Evolutionary conservation across 2,888 invertebrate genomes (phyloP).

Genomic region (Odontocerum albicorne): DNA sequence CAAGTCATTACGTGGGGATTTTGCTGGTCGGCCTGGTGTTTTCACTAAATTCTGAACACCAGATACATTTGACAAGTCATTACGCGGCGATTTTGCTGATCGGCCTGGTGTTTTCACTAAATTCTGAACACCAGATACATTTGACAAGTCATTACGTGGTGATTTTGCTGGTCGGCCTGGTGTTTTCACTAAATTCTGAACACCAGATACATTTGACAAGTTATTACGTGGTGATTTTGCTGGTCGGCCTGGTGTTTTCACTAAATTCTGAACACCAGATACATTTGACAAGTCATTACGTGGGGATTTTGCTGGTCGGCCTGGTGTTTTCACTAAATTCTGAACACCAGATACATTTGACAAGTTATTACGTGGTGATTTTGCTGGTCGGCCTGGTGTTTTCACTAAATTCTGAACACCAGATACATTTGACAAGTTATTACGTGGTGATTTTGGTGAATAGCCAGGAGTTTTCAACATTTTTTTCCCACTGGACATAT

Average conservation of each 20-base stretch:
- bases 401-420: constrained; percentile 47
- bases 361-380: constrained; percentile 45
- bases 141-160: constrained; percentile 39
- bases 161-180: constrained; percentile 18
- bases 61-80: constrained; percentile 47
- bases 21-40: too few relatives aligned
- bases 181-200: constrained; percentile 17
- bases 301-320: constrained; percentile 32
- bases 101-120: constrained; percentile 37
- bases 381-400: constrained; percentile 29
- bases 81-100: constrained; percentile 42
- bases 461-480: constrained; percentile 42
- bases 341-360: constrained; percentile 34
- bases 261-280: constrained; percentile 49
- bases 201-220: constrained; percentile 38
- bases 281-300: constrained; percentile 41
- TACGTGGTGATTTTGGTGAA: constrained; percentile 42
- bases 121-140: constrained; percentile 46
- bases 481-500: constrained; percentile 45
- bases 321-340: constrained; percentile 9
- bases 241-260: constrained; percentile 36
- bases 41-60: constrained; percentile 48
- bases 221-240: constrained; percentile 44
- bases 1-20: constrained; percentile 46
- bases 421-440: constrained; percentile 46